Evolutionary conservation across 1,140 invertebrate genomes (phyloP), one percentile per base, ranked within the genome.

Genomic region (Drosophila mayri): DNA sequence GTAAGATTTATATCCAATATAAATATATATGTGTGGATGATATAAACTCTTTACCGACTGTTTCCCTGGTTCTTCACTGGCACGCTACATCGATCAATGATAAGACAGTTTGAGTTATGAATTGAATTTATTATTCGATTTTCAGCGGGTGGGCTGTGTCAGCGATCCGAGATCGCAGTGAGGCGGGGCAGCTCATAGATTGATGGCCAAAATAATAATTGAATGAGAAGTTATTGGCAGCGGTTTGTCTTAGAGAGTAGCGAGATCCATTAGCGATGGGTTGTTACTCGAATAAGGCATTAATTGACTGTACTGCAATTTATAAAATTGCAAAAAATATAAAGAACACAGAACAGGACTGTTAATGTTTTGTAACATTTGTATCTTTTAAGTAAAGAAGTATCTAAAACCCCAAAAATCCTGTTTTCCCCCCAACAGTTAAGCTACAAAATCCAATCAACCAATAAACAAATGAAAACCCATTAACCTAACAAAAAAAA

Each of bases 71-170:
- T 70, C 57, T 46, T 62, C 38, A 40, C 43, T 59, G 76, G 75
- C 76, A 79, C 59, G 76, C 75, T 60, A 79, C 75, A 78, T 79
- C 75, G 76, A 79, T 79, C 70, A 79, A 60, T 78, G 76, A 79
- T 79, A 79, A 72, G 66, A 54, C 59, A 71, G 75, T 71, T 78
- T 78, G 75, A 72, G 66, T 79, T 79, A 79, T 79, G 76, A 72
- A 79, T 79, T 72, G 54, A 78, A 79, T 72, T 79, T 73, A 72
- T 78, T 76, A 76, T 76, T 65, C 72, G 72, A 25, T 50, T 60
- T 59, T 73, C 70, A 73, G 70, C 70, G 67, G 66, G 66, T 37
- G 66, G 52, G 57, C 62, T 54, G 9, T 38, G 18, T 11, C 50
- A 9, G 32, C 59, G 37, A 11, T 60, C 28, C n/a, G 7, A 40